A percentile compares a stretch with the other conserved stretches of the same genome.
These are phyloP conservation scores for Anticlea derivata DNA, from an alignment of 2,888 invertebrate species.

Conservation along the genomic window DNA sequence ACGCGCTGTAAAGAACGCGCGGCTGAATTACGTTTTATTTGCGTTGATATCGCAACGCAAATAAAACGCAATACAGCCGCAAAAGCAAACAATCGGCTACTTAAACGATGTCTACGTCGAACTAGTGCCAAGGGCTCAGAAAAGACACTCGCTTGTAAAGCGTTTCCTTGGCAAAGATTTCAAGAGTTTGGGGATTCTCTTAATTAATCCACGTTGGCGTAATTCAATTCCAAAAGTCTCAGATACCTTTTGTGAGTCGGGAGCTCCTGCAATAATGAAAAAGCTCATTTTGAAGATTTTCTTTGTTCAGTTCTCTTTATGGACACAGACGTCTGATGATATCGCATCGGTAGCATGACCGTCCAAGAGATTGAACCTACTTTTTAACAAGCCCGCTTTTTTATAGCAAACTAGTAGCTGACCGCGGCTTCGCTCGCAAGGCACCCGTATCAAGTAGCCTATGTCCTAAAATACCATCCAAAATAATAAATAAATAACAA, in stretches of 20 bases:
- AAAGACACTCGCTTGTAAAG: conserved; percentile 1
- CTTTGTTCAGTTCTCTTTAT: conserved; percentile 39
- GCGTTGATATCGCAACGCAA: too few species aligned
- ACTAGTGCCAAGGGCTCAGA: background rate
- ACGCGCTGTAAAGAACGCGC: too few species aligned
- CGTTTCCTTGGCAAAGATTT: conserved; percentile 9
- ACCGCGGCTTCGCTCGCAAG: too few species aligned
- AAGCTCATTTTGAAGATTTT: conserved; percentile 36
- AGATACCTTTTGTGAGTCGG: conserved; percentile 13
- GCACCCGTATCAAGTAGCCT: too few species aligned
- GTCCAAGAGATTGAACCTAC: background rate
- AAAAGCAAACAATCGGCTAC: too few species aligned
- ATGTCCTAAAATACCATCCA: too few species aligned
- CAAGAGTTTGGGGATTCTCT: conserved; percentile 8
- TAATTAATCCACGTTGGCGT: conserved; percentile 20
- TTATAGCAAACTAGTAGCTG: too few species aligned
- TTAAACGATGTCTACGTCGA: too few species aligned
- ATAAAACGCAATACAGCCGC: too few species aligned
- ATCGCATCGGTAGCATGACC: background rate
- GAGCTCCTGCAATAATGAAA: conserved; percentile 40
- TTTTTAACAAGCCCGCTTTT: too few species aligned
- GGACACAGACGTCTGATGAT: conserved; percentile 10
- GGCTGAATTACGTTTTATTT: too few species aligned
- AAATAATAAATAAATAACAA: too few species aligned
- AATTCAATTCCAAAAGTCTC: conserved; percentile 19